phyloP scores from a whole-genome alignment of 1,140 invertebrate genomes.

The Potamilus streckersoni region DNA sequence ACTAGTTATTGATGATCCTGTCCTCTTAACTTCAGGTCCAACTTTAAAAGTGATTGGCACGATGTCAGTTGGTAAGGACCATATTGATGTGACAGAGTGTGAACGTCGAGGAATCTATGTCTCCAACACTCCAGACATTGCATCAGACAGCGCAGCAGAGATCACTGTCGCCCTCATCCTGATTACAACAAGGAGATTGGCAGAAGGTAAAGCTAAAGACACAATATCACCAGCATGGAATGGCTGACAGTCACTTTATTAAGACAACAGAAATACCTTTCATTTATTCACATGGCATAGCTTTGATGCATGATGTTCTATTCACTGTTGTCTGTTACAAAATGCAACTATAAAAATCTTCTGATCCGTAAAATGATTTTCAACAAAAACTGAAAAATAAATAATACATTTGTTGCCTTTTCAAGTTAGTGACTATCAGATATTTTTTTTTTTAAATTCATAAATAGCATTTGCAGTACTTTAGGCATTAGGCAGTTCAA shows the following conservation, averaged over 20 bases:
- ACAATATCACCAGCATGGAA: neutral
- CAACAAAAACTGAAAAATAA: too few species aligned
- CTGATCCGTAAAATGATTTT: too few species aligned
- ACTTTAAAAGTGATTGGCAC: conserved; percentile 86
- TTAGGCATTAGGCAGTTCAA: too few species aligned
- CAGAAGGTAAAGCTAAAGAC: conserved; percentile 10
- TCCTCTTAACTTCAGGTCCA: conserved; percentile 71
- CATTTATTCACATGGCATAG: neutral
- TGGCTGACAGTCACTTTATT: neutral
- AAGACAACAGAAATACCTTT: neutral
- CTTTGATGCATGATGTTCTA: neutral
- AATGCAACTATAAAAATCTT: too few species aligned
- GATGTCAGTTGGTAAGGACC: conserved; percentile 84
- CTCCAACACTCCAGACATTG: conserved; percentile 88
- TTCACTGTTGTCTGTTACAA: neutral
- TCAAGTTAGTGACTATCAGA: too few species aligned
- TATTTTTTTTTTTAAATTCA: too few species aligned
- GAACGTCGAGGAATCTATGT: conserved; percentile 65
- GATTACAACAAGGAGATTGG: conserved; percentile 28
- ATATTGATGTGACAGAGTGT: conserved; percentile 71
- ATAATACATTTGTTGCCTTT: too few species aligned
- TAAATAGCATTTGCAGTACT: too few species aligned
- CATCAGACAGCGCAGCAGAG: conserved; percentile 92
- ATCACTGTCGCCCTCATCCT: conserved; percentile 82
- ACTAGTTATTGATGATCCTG: too few species aligned